phyloP scores from a whole-genome alignment of 2,113 vertebrate species.

The Siniperca chuatsi region DNA sequence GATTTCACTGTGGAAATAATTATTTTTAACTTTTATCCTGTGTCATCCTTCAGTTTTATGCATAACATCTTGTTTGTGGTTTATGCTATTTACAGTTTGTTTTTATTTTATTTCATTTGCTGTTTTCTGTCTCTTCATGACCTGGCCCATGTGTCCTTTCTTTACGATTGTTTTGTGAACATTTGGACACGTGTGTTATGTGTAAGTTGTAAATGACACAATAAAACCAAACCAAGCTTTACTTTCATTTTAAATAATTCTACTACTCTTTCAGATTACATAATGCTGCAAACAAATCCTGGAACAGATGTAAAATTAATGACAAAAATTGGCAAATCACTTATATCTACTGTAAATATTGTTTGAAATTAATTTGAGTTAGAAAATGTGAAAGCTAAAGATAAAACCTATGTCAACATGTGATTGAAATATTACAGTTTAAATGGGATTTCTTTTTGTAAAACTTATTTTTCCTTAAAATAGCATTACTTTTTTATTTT shows the following conservation, averaged over 20 bases:
- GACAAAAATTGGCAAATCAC: not conserved
- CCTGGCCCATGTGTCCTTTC: not conserved
- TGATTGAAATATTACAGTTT: not conserved
- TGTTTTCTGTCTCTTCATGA: not conserved
- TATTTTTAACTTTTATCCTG: not conserved
- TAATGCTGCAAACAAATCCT: not conserved
- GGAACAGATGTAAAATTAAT: not conserved
- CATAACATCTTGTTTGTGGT: slow-evolving; percentile 6
- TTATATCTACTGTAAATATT: not conserved
- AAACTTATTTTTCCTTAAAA: not conserved
- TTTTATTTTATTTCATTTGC: not conserved
- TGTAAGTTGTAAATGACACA: not conserved
- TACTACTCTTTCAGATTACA: not conserved
- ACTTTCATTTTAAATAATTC: not conserved
- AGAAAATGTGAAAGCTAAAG: not conserved
- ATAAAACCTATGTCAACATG: not conserved
- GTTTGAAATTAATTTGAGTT: not conserved
- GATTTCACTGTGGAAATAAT: not conserved
- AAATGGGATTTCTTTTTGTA: not conserved
- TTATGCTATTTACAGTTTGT: not conserved
- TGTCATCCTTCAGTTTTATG: not conserved
- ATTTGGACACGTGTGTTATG: not conserved
- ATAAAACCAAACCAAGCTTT: not conserved
- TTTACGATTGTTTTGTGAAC: not conserved
- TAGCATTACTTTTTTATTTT: not conserved